A percentile compares a stretch with the other conserved stretches of the same genome.
Conservation (phyloP, 2,888 invertebrate species). For the Conomelus anceps region DNA sequence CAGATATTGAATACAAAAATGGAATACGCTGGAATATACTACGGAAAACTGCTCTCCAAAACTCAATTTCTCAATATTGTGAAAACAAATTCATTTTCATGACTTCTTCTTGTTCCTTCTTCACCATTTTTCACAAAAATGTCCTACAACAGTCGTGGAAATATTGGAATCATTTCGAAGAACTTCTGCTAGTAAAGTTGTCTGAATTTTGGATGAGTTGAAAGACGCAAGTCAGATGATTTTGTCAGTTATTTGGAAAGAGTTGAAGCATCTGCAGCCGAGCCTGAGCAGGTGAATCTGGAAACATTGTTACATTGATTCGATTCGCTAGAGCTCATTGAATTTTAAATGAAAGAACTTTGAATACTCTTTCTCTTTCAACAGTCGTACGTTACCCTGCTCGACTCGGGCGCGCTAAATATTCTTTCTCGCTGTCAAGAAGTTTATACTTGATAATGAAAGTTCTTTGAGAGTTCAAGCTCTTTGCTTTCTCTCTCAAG, state of each 20-base stretch:
- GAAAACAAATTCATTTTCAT: background rate
- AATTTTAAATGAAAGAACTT: background rate
- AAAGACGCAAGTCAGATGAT: background rate
- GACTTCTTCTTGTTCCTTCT: background rate
- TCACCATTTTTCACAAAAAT: background rate
- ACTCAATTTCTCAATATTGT: background rate
- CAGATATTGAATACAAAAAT: background rate
- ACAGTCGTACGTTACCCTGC: background rate
- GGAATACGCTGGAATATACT: background rate
- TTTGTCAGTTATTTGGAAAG: background rate
- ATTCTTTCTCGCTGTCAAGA: background rate
- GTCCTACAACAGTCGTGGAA: background rate
- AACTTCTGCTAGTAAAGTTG: background rate
- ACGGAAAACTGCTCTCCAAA: background rate
- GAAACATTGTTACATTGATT: background rate
- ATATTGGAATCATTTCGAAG: background rate
- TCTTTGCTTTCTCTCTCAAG: background rate
- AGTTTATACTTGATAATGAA: background rate
- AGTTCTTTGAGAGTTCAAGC: background rate
- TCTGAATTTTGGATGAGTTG: background rate
- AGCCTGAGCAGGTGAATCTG: background rate
- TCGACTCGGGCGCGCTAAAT: background rate
- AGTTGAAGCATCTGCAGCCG: background rate
- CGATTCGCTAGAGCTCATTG: background rate
- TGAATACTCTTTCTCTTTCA: background rate